These are phyloP conservation scores for Sciaenops ocellatus DNA, from an alignment of 2,797 vertebrate species.

Conservation along the genomic window DNA sequence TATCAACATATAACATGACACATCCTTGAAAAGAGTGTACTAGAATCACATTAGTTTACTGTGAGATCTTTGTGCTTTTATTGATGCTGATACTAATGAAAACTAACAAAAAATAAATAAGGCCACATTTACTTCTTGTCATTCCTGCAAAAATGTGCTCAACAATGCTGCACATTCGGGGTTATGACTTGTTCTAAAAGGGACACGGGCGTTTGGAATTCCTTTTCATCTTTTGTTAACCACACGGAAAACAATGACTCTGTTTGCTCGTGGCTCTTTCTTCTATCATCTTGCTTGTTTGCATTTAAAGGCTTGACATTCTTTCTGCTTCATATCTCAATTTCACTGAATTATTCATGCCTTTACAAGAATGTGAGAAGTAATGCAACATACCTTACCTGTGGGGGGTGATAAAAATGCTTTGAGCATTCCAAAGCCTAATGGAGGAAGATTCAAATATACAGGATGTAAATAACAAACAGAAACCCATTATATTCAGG, in stretches of 20 bases:
- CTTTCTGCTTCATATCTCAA: conserved; percentile 71
- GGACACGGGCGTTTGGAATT: conserved; percentile 35
- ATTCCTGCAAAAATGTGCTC: conserved; percentile 49
- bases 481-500: conserved; percentile 13
- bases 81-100: conserved; percentile 27
- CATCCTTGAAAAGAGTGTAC: conserved; percentile 23
- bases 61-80: conserved; percentile 57
- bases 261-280: conserved; percentile 41
- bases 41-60: conserved; percentile 3
- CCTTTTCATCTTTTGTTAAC: conserved; percentile 38
- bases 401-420: conserved; percentile 5
- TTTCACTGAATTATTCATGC: conserved; percentile 77
- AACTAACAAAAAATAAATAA: conserved; percentile 59
- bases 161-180: conserved; percentile 28
- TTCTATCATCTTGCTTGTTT: conserved; percentile 52
- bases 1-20: conserved; percentile 16
- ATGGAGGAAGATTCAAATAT: conserved; percentile 34
- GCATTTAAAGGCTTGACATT: conserved; percentile 67
- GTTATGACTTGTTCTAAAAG: conserved; percentile 30
- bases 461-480: conserved; percentile 41
- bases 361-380: conserved; percentile 61
- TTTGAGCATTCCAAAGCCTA: conserved; percentile 37
- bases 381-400: conserved; percentile 38
- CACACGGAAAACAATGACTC: conserved; percentile 33
- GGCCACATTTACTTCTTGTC: conserved; percentile 59